Evolutionary conservation across 1,140 invertebrate genomes (phyloP), one percentile per base, ranked within the genome.

Genomic region (Prorops nasuta): DNA sequence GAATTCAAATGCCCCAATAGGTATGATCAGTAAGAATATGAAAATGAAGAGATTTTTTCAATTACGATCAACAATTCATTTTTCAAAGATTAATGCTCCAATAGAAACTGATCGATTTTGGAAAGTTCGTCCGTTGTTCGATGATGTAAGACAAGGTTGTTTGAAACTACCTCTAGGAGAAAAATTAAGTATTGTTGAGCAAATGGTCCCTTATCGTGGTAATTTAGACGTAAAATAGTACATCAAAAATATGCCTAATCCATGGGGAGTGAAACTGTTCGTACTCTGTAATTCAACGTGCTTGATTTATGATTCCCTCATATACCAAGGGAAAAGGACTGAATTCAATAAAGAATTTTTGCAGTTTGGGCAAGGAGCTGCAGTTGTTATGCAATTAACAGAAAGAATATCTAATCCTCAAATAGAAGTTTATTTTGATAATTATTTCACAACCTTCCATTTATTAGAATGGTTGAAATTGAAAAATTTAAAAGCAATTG

Each of bases 401-500:
- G 42, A 63, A 47, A 20, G 51, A 45, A 49, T 64, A 15, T 32
- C 46, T 3, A 18, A 15, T 17, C 37, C 37, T 7, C 3, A 18
- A 3, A 7, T 19, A 3, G 37, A 39, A 39, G 3, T 56, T 74
- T 76, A n/a, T n/a, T n/a, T n/a, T n/a, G n/a, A n/a, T n/a, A n/a
- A n/a, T n/a, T n/a, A n/a, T n/a, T n/a, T n/a, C 56, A 63, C 65
- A 16, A 67, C 64, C 4, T 72, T 67, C 50, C 53, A 71, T 49
- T 22, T 76, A 18, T 47, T 76, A 41, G 60, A 73, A 64, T 54
- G 58, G 39, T 43, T 75, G 21, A 66, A 68, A 60, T 50, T 49
- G 10, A 67, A 57, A 63, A 57, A 66, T 17, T 67, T 76, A 52
- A 65, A 60, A 66, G 69, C 71, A 46, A 54, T 64, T 39, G 58